phyloP scores from a whole-genome alignment of 2,797 vertebrate genomes.

The Tragopan temminckii region DNA sequence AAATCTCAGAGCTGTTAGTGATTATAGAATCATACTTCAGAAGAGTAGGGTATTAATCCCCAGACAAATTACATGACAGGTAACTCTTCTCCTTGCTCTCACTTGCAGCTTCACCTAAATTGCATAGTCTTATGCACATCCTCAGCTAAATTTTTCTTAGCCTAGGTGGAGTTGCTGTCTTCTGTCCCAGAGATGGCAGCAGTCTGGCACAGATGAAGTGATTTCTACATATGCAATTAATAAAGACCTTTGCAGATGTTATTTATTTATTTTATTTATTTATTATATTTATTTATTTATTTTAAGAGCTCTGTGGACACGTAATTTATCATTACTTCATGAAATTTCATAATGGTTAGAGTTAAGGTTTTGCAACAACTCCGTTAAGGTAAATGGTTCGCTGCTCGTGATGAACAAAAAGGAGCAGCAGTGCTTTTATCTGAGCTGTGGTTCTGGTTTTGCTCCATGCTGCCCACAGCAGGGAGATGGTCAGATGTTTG shows the following conservation, averaged over 20 bases:
- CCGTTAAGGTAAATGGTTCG: neutral
- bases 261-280: neutral
- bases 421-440: neutral
- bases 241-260: neutral
- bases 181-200: slow-evolving; percentile 29
- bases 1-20: slow-evolving; percentile 10
- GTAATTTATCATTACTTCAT: neutral
- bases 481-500: neutral
- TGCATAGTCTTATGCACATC: neutral
- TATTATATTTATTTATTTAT: neutral
- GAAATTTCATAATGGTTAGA: neutral
- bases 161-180: neutral
- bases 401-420: neutral
- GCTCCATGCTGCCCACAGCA: neutral
- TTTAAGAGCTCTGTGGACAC: neutral
- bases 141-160: neutral
- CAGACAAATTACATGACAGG: slow-evolving; percentile 16
- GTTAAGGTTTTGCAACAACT: slow-evolving; percentile 18
- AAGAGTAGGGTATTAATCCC: slow-evolving; percentile 1
- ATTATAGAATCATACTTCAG: slow-evolving; percentile 3
- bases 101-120: neutral
- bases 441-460: slow-evolving; percentile 11
- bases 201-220: neutral
- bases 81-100: neutral
- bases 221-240: neutral